Evolutionary conservation across 1,140 invertebrate species (phyloP), one percentile per base, ranked within the genome.

Genomic region (Panulirus ornatus): DNA sequence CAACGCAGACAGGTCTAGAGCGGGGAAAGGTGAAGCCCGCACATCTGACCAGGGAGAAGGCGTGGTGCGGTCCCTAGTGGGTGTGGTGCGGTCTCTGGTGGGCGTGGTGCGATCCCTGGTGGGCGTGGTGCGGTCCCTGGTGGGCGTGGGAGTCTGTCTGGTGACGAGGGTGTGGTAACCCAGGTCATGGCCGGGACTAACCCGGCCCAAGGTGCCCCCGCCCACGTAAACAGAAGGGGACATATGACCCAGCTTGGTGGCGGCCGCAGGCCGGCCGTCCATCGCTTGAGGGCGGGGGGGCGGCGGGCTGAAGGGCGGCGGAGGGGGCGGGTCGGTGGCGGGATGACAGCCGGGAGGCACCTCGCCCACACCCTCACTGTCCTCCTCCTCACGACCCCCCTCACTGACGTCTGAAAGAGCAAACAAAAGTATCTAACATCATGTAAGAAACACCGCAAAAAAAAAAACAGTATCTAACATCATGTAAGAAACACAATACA

Each of bases 131-230:
- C 66, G 83, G 81, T 81, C 89, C 76, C 91, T 81, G 44, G 85
- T 87, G 81, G 76, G 92, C 70, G 88, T 90, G 42, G 90, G 90
- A 81, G 94, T 94, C 91, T 94, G 95, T 16, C 95, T 95, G 27
- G 95, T 95, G 1, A 96, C 95, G 63, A 97, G 93, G 1, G 96
- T 97, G 92, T 96, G 96, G 93, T 97, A 97, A 9, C 96, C 96
- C 93, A 97, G 95, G 93, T 97, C 96, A 34, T 96, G 93, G 91
- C 95, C 96, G 40, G 96, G 95, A 51, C 91, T 91, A 36, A 91
- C 92, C 34, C 90, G 83, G 34, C 92, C 90, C 82, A 92, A 44
- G 14, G 85, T 90, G 34, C 84, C 91, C 16, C 90, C 90, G n/a
- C 82, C 87, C 27, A 86, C 88, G 51, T 91, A 91, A 27, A 87